Base-by-base conservation (phyloP, 2,113 vertebrate species). In the Ascaphus truei region DNA sequence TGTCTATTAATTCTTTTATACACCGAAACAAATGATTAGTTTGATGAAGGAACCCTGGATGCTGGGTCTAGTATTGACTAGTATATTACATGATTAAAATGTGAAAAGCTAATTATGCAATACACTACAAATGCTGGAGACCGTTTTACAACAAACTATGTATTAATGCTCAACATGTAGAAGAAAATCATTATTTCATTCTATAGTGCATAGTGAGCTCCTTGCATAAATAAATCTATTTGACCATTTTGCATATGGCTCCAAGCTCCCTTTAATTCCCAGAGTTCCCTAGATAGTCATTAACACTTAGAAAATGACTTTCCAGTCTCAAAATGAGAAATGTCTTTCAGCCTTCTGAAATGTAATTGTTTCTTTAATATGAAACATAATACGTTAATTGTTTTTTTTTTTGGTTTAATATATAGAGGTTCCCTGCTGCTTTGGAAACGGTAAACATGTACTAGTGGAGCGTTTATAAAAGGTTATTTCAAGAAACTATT, bases 151-250 rank as follows among this genome's bases (percentile, higher is more conserved):
- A 58, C 39, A 48, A 48, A 48, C 41, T 58, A 30, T 50, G 41
- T 59, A 68, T 59, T 68, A 22, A 59, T 59, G 50, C 55, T 39
- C 55, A 18, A 20, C 41, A 50, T 68, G 66, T n/a, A 59, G 23
- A 68, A 51, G 31, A 59, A 68, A 68, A 59, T 60, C 66, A 50
- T 68, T 59, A 68, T 31, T 59, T 68, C 18, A 68, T 59, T 59
- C 43, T 31, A 37, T 37, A 43, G 29, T 33, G 25, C 43, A 50
- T 50, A 59, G 39, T 18, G 9, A 12, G 43, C 20, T 30, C 26
- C 37, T 20, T 25, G 30, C 16, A 58, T 59, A 59, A 68, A 58
- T 59, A 59, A 68, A 68, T 68, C 55, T 59, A 29, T 12, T 8
- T 20, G 23, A 37, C 33, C 55, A 68, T 36, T 59, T 68, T 36